These are phyloP conservation scores for Gymnoscelis rufifasciata DNA, from an alignment of 2,888 invertebrate species.

Conservation along the genomic window DNA sequence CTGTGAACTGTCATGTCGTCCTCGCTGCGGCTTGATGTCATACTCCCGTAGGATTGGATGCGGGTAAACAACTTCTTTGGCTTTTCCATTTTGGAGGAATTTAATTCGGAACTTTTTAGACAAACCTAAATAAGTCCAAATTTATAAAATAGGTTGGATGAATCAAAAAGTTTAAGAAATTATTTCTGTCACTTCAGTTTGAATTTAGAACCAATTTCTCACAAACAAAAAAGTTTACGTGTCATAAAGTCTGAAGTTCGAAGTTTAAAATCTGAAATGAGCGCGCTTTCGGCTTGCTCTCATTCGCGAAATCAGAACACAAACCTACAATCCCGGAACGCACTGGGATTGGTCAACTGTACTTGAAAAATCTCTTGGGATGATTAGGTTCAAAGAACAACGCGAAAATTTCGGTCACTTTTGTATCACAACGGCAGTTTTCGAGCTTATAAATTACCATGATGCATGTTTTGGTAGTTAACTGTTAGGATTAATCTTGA, in stretches of 20 bases:
- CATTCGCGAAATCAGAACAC: constrained; percentile 41
- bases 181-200: too few species aligned
- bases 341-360: constrained; percentile 64
- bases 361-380: constrained; percentile 72
- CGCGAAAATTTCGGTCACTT: constrained; percentile 58
- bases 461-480: constrained; percentile 45
- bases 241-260: constrained; percentile 3
- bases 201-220: background rate
- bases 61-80: constrained; percentile 53
- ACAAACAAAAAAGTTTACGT: too few species aligned
- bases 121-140: too few species aligned
- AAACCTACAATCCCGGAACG: constrained; percentile 51
- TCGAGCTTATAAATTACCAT: constrained; percentile 63
- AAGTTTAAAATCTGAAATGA: constrained; percentile 19
- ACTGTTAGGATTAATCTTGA: constrained; percentile 28
- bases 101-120: too few species aligned
- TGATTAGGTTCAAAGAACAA: constrained; percentile 69
- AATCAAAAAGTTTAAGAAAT: too few species aligned
- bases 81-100: constrained; percentile 42
- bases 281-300: constrained; percentile 32
- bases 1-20: constrained; percentile 73
- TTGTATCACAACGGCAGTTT: constrained; percentile 58
- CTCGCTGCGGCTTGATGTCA: constrained; percentile 61
- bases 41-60: constrained; percentile 69
- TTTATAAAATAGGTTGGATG: too few species aligned